Evolutionary conservation across 1,140 invertebrate genomes (phyloP).

Genomic region (Augochlora pura): DNA sequence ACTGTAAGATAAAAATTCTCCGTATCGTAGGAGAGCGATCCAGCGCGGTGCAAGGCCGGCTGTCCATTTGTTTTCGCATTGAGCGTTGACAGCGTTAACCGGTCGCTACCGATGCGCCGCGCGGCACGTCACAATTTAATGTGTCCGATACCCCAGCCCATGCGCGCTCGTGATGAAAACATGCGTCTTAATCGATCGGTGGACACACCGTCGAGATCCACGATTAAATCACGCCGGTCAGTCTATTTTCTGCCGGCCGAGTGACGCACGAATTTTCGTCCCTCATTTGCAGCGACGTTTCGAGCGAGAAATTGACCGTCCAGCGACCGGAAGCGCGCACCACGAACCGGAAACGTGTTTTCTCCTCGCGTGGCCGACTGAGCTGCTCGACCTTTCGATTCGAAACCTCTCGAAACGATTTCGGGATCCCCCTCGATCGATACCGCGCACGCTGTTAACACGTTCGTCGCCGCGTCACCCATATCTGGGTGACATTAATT

Average conservation of each 20-base stretch:
- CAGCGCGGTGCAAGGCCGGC: no score
- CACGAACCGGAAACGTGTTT: conserved; percentile 22
- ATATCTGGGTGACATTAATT: no score
- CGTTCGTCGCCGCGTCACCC: no score
- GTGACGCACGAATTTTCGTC: conserved; percentile 38
- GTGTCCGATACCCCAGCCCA: neutral
- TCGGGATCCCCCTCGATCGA: no score
- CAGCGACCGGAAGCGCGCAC: conserved; percentile 29
- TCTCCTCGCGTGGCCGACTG: neutral
- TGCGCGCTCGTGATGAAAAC: neutral
- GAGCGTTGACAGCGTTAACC: neutral
- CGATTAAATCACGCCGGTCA: neutral
- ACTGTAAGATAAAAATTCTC: no score
- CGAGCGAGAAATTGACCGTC: conserved; percentile 30
- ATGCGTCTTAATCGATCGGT: conserved; percentile 15
- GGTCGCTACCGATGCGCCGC: neutral
- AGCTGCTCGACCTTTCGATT: no score
- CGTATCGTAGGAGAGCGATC: no score
- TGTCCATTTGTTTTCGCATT: neutral
- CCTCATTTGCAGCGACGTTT: conserved; percentile 22
- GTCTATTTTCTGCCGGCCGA: conserved; percentile 9
- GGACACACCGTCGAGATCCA: neutral
- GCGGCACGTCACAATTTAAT: neutral
- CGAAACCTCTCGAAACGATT: no score
- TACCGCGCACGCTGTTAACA: no score